Conservation (phyloP, 2,888 invertebrate genomes). For the Ischnura elegans region DNA sequence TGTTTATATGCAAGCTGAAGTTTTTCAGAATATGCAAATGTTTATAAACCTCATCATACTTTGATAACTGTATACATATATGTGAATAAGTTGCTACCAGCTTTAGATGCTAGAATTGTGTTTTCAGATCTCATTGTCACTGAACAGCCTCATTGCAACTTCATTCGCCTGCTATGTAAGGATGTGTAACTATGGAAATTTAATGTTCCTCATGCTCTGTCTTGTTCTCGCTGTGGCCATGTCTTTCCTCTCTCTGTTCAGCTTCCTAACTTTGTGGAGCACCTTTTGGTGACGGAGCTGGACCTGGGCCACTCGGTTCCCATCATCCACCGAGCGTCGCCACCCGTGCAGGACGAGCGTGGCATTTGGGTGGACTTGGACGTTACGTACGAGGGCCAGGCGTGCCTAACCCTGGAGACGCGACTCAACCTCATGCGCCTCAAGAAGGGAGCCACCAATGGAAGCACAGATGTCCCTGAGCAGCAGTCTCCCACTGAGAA, state of each 20-base stretch:
- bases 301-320: constrained; percentile 86
- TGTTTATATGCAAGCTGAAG: no score
- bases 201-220: no score
- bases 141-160: no score
- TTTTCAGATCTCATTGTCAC: no score
- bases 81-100: no score
- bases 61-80: no score
- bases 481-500: constrained; percentile 68
- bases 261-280: constrained; percentile 93
- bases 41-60: no score
- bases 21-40: no score
- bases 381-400: constrained; percentile 87
- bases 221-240: no score
- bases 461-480: constrained; percentile 61
- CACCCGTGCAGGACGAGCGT: constrained; percentile 87
- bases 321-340: constrained; percentile 81
- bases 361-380: constrained; percentile 95
- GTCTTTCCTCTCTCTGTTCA: constrained; percentile 75
- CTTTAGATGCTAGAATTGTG: no score
- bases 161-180: no score
- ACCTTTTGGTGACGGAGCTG: constrained; percentile 87
- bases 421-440: constrained; percentile 91
- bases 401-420: constrained; percentile 91
- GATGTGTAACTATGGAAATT: no score
- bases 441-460: constrained; percentile 76